A percentile compares a stretch with the other conserved stretches of the same genome.
Conservation (phyloP, 2,113 vertebrate species). For the Typhlomys cinereus region DNA sequence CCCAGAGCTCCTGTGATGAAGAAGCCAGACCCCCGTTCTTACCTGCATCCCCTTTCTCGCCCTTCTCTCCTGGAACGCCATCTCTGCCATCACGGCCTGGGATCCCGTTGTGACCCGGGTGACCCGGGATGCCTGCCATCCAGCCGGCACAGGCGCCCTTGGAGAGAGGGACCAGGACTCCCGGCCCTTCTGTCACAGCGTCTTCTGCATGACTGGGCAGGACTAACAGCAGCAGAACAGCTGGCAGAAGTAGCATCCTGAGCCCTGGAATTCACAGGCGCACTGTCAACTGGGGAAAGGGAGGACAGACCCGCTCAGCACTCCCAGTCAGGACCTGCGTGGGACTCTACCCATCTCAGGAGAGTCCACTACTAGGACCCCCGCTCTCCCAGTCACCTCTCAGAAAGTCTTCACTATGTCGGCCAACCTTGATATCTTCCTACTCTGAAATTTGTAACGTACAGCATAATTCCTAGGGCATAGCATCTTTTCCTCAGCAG, state of each 20-base stretch:
- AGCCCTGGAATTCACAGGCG: conserved; percentile 55
- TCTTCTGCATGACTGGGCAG: not conserved
- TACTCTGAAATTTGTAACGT: not conserved
- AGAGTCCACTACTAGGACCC: not conserved
- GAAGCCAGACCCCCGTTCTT: not conserved
- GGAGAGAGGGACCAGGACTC: not conserved
- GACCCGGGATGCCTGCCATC: conserved; percentile 89
- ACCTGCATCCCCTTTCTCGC: conserved; percentile 90
- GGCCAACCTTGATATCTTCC: not conserved
- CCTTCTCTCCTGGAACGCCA: conserved; percentile 85
- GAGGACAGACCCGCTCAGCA: not conserved
- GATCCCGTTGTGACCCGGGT: conserved; percentile 88
- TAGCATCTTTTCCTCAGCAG: not conserved
- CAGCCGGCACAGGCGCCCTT: conserved; percentile 84
- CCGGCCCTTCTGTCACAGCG: not conserved
- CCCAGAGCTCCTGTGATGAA: not conserved
- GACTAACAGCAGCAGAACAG: conserved; percentile 71
- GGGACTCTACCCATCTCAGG: not conserved
- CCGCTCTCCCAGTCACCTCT: not conserved
- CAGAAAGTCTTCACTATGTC: not conserved
- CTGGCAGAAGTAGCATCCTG: conserved; percentile 70
- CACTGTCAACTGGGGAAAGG: not conserved
- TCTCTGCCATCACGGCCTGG: conserved; percentile 89
- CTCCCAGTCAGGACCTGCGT: fast-evolving
- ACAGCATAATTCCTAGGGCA: not conserved